Percentiles rank a stretch among this genome's conserved stretches.
These are phyloP conservation scores for Sebastes oblongus DNA, from an alignment of 2,797 vertebrate genomes.

Conservation along the genomic window DNA sequence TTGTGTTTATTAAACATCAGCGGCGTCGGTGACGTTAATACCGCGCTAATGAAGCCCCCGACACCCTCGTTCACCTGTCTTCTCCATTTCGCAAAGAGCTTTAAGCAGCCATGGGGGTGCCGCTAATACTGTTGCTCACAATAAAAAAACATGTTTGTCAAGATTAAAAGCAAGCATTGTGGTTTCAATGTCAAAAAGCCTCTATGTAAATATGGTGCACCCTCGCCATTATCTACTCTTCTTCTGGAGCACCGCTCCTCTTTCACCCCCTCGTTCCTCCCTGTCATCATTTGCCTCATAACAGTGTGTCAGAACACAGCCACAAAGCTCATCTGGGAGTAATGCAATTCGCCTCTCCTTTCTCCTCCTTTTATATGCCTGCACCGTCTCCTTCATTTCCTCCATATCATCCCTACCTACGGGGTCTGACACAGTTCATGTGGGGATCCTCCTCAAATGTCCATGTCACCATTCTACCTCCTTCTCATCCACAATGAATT, in stretches of 20 bases:
- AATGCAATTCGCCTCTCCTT: conserved; percentile 35
- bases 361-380: conserved; percentile 1
- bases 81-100: conserved; percentile 34
- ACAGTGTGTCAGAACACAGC: conserved; percentile 39
- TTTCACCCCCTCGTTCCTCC: not conserved
- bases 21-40: conserved; percentile 59
- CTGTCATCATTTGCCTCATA: conserved; percentile 42
- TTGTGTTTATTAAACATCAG: conserved; percentile 57
- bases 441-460: conserved; percentile 22
- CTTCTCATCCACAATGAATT: conserved; percentile 16
- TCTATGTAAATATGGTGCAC: not conserved
- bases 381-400: conserved; percentile 18
- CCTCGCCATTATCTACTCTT: conserved; percentile 29
- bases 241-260: conserved; percentile 24
- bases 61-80: conserved; percentile 62
- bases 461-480: conserved; percentile 12
- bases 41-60: conserved; percentile 61
- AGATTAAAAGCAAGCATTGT: conserved; percentile 48
- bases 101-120: conserved; percentile 24
- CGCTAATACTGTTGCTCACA: conserved; percentile 34
- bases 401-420: conserved; percentile 32
- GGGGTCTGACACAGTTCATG: conserved; percentile 4
- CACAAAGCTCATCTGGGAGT: conserved; percentile 49
- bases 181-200: conserved; percentile 46
- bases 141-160: conserved; percentile 48